Percentiles rank a stretch among this genome's conserved stretches.
These are phyloP conservation scores for Lophius piscatorius DNA, from an alignment of 2,113 vertebrate genomes.

Conservation along the genomic window DNA sequence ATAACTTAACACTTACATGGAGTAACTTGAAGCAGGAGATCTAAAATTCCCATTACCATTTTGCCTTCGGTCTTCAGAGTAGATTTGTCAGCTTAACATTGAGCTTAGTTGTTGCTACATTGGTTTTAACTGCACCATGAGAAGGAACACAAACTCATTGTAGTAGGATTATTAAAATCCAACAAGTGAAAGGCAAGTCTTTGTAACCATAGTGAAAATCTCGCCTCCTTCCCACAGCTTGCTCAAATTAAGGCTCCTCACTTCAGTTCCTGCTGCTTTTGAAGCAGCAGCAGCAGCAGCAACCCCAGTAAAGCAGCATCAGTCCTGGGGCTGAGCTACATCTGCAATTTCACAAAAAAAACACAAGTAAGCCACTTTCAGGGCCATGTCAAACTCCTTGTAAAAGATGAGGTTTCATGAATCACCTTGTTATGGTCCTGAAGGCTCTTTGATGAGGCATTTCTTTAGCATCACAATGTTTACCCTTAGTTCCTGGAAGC, in stretches of 20 bases:
- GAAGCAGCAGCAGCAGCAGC: conserved; percentile 8
- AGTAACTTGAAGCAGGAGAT: conserved; percentile 28
- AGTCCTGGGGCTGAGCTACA: conserved; percentile 26
- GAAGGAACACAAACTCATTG: background rate
- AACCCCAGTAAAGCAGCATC: conserved; percentile 33
- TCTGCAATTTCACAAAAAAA: conserved; percentile 36
- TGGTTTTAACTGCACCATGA: conserved; percentile 17
- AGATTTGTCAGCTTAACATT: conserved; percentile 6
- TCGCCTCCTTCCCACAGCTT: conserved; percentile 45
- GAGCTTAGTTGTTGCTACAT: conserved; percentile 3
- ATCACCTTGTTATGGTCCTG: conserved; percentile 53
- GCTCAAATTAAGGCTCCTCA: conserved; percentile 53
- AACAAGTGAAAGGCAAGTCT: conserved; percentile 24
- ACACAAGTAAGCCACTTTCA: too few relatives aligned
- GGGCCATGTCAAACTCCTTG: conserved; percentile 46
- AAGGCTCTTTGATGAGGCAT: conserved; percentile 49
- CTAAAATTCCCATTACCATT: conserved; percentile 24
- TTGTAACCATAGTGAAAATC: conserved; percentile 35
- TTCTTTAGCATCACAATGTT: conserved; percentile 45
- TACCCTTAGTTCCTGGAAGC: conserved; percentile 8
- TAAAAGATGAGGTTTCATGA: conserved; percentile 58
- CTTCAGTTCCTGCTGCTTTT: conserved; percentile 29
- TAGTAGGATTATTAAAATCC: background rate
- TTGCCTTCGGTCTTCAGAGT: conserved; percentile 1
- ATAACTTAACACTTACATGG: conserved; percentile 8